A percentile compares a stretch with the other conserved stretches of the same genome.
Evolutionary conservation across 2,113 vertebrate species (phyloP).

Genomic region (Pyrgilauda ruficollis): DNA sequence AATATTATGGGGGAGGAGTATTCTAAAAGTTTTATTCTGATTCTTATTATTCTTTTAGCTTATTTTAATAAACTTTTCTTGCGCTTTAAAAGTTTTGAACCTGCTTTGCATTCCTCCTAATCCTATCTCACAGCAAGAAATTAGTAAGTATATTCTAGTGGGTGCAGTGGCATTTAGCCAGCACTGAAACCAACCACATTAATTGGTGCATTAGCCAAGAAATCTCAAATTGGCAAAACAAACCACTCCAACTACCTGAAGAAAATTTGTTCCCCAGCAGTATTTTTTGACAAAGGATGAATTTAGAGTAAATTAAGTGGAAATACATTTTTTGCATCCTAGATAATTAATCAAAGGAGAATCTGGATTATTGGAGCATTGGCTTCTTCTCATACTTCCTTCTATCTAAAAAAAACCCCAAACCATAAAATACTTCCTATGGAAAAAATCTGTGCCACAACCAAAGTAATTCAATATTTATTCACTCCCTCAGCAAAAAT

Average conservation of each 20-base stretch:
- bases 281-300: neutral
- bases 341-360: neutral
- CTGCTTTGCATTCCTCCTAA: neutral
- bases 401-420: neutral
- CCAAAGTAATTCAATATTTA: neutral
- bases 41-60: neutral
- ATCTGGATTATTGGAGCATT: neutral
- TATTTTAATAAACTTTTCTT: neutral
- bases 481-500: neutral
- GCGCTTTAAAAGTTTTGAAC: neutral
- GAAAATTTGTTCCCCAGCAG: rapidly evolving
- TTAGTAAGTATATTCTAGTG: neutral
- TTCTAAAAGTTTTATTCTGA: neutral
- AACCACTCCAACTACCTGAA: neutral
- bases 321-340: neutral
- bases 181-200: neutral
- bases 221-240: neutral
- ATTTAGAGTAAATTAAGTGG: neutral
- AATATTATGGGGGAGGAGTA: neutral
- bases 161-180: neutral
- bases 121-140: neutral
- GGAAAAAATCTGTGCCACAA: neutral
- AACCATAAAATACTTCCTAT: neutral
- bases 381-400: neutral
- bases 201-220: neutral